Conservation (phyloP, 2,113 vertebrate genomes). For the Apteryx mantelli region DNA sequence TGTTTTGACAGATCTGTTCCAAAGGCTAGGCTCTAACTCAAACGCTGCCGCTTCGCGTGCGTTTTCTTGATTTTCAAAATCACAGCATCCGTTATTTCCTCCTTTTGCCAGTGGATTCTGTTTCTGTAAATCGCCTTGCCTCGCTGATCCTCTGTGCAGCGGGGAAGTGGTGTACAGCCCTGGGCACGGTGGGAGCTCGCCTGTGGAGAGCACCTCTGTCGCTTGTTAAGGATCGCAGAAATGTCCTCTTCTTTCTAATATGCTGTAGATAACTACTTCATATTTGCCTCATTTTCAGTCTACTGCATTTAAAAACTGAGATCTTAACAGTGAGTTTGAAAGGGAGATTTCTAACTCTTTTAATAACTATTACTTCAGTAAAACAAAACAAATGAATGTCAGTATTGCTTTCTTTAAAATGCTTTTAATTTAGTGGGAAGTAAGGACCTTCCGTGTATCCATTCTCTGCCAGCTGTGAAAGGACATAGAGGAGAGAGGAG, state of each 20-base stretch:
- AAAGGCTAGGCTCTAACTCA: not conserved
- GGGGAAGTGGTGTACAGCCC: not conserved
- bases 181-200: not conserved
- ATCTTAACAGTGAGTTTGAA: not conserved
- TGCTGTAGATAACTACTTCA: not conserved
- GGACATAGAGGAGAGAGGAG: not conserved
- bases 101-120: not conserved
- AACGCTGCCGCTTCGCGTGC: not conserved
- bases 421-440: not conserved
- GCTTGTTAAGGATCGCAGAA: not conserved
- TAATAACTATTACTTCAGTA: not conserved
- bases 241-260: not conserved
- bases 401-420: not conserved
- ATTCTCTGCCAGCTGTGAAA: not conserved
- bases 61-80: not conserved
- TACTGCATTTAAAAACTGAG: not conserved
- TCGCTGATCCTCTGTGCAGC: not conserved
- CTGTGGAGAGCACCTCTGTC: not conserved
- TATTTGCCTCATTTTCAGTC: not conserved
- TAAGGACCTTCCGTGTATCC: not conserved
- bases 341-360: not conserved
- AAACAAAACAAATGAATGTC: not conserved
- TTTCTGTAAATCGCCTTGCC: not conserved
- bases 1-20: not conserved
- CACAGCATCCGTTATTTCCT: fast-evolving